These are phyloP conservation scores for Acrobasis suavella DNA, from an alignment of 2,888 invertebrate genomes.

Conservation along the genomic window DNA sequence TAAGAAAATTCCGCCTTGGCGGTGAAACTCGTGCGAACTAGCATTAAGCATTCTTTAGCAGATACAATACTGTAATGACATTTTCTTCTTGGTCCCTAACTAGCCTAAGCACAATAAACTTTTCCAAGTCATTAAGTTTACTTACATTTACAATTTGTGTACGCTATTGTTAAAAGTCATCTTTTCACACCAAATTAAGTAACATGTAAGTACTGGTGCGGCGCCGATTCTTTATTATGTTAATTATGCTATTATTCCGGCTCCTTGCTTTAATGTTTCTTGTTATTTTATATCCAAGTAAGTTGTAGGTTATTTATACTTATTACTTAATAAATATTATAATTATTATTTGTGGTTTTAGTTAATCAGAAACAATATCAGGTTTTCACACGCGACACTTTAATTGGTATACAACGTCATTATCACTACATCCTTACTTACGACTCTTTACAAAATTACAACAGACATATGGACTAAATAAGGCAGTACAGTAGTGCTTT, in stretches of 20 bases:
- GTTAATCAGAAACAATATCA: constrained; percentile 37
- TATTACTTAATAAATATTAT: constrained; percentile 35
- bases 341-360: constrained; percentile 12
- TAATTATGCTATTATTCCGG: not conserved
- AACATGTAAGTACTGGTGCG: not conserved
- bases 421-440: constrained; percentile 74
- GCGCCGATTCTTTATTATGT: constrained; percentile 20
- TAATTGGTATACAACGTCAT: constrained; percentile 76
- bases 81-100: constrained; percentile 11
- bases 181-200: not conserved
- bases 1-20: constrained; percentile 42
- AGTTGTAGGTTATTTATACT: constrained; percentile 44
- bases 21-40: constrained; percentile 34
- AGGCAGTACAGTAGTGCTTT: constrained; percentile 75
- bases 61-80: constrained; percentile 10
- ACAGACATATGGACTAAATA: constrained; percentile 77
- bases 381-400: constrained; percentile 72
- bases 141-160: constrained; percentile 12
- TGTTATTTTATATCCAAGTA: constrained; percentile 38
- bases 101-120: not conserved
- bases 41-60: constrained; percentile 9
- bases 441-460: constrained; percentile 83
- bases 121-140: constrained; percentile 10
- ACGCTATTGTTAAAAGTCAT: not conserved
- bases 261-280: constrained; percentile 14